A percentile compares a stretch with the other conserved stretches of the same genome.
Evolutionary conservation across 2,113 vertebrate genomes (phyloP).

Genomic region (Perognathus longimembris): DNA sequence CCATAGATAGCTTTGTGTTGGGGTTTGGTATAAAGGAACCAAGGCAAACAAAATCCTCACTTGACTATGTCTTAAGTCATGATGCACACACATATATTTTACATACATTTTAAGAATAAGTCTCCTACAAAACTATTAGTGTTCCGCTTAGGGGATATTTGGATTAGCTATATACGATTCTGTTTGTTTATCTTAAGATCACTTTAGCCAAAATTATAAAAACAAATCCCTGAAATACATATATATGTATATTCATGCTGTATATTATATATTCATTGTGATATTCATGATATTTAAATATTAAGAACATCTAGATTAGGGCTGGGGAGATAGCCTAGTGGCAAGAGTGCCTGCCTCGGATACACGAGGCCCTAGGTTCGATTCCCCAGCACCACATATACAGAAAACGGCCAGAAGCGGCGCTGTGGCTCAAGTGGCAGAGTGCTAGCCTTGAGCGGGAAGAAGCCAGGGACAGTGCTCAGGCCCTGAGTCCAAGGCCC

Average conservation of each 20-base stretch:
- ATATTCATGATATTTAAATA: not conserved
- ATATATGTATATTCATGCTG: not conserved
- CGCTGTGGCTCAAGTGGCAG: no score
- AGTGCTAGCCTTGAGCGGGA: no score
- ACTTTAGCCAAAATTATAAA: not conserved
- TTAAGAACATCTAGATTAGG: no score
- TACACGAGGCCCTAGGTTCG: no score
- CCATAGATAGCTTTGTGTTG: no score
- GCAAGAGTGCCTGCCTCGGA: no score
- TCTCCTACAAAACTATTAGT: not conserved
- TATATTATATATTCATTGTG: not conserved
- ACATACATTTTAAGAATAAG: not conserved
- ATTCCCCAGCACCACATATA: no score
- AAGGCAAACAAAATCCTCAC: not conserved
- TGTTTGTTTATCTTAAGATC: not conserved
- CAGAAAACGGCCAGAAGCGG: no score
- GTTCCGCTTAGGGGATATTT: not conserved
- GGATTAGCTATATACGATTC: not conserved
- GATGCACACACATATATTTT: not conserved
- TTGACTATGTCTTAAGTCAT: not conserved
- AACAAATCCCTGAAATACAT: not conserved
- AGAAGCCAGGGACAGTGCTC: no score
- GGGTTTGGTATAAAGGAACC: not conserved
- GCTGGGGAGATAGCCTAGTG: no score
- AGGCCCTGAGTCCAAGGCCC: no score